Base-by-base conservation (phyloP, 2,113 vertebrate genomes). In the Leiothrix lutea region DNA sequence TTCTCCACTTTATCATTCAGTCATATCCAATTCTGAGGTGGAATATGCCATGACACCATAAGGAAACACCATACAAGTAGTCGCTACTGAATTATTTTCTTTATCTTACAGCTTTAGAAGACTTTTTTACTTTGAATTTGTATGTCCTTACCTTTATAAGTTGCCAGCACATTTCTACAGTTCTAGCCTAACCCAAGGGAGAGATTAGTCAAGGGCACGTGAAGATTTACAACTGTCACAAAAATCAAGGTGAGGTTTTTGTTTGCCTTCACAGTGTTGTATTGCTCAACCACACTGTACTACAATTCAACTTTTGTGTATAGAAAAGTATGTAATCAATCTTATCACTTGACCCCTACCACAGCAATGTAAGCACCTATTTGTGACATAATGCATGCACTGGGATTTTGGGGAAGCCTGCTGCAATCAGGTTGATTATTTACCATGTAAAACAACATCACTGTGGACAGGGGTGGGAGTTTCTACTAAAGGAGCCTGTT, bases 401-500 rank as follows among this genome's bases (percentile, higher is more conserved):
- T 29, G 60, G 20, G 25, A 74, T 64, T 88, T 25, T 56, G 33
- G 40, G 56, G 51, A 74, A 60, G 8, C 14, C 10, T 26, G 26
- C 5, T 74, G 71, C 36, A n/a, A 88, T 48, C 42, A 44, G 19
- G 21, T 38, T 28, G 80, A 83, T 71, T 73, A 85, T 98, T 96
- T 93, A 99, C 99, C 99, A 18, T 98, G 98, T 47, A 99, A 95
- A 72, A 97, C 89, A 92, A 98, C 98, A 50, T 98, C 95, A 8
- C 67, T 98, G 50, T 95, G 94, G 31, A 95, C 77, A 29, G 80
- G 96, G 28, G 97, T 61, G 28, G 95, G 98, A 14, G 97, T 96
- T 77, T 98, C 98, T 29, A 99, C 98, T 89, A 99, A 97, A 4
- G 98, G 99, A 6, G 98, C 97, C 67, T 99, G 99, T 53, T 99